phyloP scores from a whole-genome alignment of 2,113 vertebrate species.

The Onychostruthus taczanowskii region DNA sequence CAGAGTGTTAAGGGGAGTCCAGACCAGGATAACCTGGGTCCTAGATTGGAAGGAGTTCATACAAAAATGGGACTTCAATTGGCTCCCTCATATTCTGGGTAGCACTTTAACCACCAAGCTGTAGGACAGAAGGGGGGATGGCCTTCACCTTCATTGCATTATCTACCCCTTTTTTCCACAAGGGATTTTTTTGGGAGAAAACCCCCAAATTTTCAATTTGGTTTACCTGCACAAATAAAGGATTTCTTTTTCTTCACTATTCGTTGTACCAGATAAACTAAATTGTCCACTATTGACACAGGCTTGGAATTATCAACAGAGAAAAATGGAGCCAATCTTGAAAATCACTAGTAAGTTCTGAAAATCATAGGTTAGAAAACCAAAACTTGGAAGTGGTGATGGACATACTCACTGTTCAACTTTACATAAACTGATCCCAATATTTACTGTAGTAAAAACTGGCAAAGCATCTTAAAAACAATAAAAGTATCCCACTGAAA shows the following conservation, averaged over 20 bases:
- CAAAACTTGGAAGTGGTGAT: neutral
- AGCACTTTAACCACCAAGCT: neutral
- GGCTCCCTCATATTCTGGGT: neutral
- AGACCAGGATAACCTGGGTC: neutral
- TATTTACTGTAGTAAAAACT: neutral
- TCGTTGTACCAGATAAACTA: neutral
- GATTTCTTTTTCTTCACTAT: neutral
- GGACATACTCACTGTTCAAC: neutral
- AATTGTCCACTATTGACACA: neutral
- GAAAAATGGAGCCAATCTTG: neutral
- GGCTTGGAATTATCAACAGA: neutral
- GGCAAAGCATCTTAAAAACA: neutral
- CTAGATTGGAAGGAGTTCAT: neutral
- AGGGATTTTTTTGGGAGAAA: fast-evolving
- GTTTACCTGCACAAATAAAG: neutral
- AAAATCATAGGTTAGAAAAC: neutral
- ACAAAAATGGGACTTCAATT: neutral
- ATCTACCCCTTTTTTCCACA: neutral
- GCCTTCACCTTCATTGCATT: neutral
- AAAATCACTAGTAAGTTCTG: neutral
- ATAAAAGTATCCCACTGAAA: neutral
- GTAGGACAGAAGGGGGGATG: neutral
- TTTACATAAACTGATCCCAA: neutral
- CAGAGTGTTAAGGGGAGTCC: neutral
- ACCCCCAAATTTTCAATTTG: neutral